Conservation (phyloP, 1,140 invertebrate species). For the Achatina immaculata region DNA sequence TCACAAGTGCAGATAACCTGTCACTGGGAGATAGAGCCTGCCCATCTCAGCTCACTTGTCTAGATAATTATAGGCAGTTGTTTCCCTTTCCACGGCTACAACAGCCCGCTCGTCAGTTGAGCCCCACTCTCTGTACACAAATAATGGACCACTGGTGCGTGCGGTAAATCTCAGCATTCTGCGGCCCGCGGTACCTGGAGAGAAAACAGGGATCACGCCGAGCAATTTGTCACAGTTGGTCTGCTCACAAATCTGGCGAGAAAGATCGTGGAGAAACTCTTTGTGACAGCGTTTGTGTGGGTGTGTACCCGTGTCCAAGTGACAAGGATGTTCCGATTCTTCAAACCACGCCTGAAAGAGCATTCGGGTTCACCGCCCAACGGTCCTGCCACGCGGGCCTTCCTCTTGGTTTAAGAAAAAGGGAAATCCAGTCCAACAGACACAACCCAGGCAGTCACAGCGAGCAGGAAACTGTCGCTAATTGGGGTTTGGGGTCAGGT, state of each 20-base stretch:
- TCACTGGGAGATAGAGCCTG: background rate
- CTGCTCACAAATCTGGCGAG: background rate
- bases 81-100: background rate
- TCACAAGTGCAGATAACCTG: background rate
- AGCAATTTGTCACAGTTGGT: conserved; percentile 7
- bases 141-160: background rate
- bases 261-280: background rate
- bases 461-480: background rate
- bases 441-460: background rate
- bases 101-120: background rate
- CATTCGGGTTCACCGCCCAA: too few relatives aligned
- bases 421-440: background rate
- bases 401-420: background rate
- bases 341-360: too few relatives aligned
- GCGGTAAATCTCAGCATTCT: background rate
- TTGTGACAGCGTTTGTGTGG: background rate
- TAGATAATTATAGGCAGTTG: background rate
- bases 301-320: background rate
- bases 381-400: too few relatives aligned
- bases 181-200: background rate
- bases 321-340: too few relatives aligned
- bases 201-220: background rate
- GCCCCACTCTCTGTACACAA: background rate
- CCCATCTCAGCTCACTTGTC: background rate
- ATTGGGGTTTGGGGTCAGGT: background rate